Base-by-base conservation (phyloP, 1,140 invertebrate genomes). In the Portunus trituberculatus region DNA sequence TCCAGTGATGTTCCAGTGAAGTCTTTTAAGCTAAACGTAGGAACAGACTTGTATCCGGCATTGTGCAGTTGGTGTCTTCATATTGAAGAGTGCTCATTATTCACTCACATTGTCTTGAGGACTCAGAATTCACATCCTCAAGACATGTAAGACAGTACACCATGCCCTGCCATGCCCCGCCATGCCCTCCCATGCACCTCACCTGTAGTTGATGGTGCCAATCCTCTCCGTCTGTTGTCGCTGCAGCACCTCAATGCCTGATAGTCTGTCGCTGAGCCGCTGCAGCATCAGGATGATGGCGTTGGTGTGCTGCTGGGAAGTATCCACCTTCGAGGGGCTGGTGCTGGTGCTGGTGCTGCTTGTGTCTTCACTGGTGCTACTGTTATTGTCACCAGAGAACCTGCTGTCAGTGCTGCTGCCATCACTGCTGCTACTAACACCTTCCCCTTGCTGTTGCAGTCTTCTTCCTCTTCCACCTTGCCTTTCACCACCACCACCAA, bases 131-230 rank as follows among this genome's bases (percentile, higher is more conserved):
- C 39, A 39, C 39, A 39, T 39, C 52, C 52, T 59, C 12, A 20
- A 59, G 52, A 10, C 2, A 59, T 59, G 16, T 14, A 59, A 20
- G 52, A 10, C 3, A 20, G 52, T 10, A 59, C 52, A 59, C 12
- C 52, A 59, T 59, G 52, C 52, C 52, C 0, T 59, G 52, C 39
- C 39, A 39, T 39, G 39, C 39, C 52, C 3, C 8, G 16, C 12
- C 52, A 59, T 59, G 52, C 52, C 52, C 0, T 59, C 3, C 12
- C 12, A 14, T 59, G 52, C 52, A 2, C 16, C 93, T 97, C 95
- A 97, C 97, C 97, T 97, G 95, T 97, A 97, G 95, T 97, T 97
- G 95, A 97, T 96, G 25, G 96, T 96, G 96, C 97, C 97, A 86
- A 97, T 96, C 48, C 97, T 96, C 88, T 97, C 95, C 12, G 97